These are phyloP conservation scores for Pteropus alecto DNA, from an alignment of 2,113 vertebrate species.

Conservation along the genomic window DNA sequence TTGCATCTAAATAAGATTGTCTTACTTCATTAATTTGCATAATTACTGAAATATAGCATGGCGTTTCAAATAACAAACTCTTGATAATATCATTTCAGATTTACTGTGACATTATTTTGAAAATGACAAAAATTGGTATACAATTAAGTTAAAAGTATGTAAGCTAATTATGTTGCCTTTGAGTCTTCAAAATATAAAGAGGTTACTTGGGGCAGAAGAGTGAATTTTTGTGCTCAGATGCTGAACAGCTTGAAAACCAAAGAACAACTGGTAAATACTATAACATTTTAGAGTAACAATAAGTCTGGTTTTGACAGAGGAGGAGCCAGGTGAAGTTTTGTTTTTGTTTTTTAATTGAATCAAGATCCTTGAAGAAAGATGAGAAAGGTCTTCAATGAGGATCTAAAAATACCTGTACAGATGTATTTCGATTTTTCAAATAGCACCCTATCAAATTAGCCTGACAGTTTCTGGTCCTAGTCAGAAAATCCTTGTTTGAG, in stretches of 20 bases:
- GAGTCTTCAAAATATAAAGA: conserved; percentile 38
- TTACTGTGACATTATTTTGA: conserved; percentile 55
- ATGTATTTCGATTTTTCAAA: conserved; percentile 50
- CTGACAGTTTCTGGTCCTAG: conserved; percentile 42
- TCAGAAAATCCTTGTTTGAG: conserved; percentile 60
- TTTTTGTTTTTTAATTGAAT: conserved; percentile 48
- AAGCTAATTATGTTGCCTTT: conserved; percentile 5
- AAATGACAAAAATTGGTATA: conserved; percentile 44
- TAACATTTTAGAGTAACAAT: background rate
- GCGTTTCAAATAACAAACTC: conserved; percentile 62
- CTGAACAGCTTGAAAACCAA: conserved; percentile 40
- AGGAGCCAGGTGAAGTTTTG: conserved; percentile 15
- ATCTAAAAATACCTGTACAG: conserved; percentile 43
- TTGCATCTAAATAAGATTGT: conserved; percentile 70
- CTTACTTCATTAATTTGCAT: conserved; percentile 76
- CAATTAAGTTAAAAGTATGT: conserved; percentile 56
- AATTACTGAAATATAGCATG: conserved; percentile 66
- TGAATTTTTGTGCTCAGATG: conserved; percentile 47
- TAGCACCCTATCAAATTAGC: conserved; percentile 55
- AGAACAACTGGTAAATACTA: background rate
- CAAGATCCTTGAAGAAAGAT: background rate
- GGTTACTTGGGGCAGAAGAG: background rate
- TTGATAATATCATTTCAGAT: conserved; percentile 62
- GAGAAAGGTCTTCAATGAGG: conserved; percentile 33
- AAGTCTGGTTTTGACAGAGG: conserved; percentile 23